Evolutionary conservation across 2,888 invertebrate species (phyloP), one percentile per base, ranked within the genome.

Genomic region (Mesorhabditis sp.): DNA sequence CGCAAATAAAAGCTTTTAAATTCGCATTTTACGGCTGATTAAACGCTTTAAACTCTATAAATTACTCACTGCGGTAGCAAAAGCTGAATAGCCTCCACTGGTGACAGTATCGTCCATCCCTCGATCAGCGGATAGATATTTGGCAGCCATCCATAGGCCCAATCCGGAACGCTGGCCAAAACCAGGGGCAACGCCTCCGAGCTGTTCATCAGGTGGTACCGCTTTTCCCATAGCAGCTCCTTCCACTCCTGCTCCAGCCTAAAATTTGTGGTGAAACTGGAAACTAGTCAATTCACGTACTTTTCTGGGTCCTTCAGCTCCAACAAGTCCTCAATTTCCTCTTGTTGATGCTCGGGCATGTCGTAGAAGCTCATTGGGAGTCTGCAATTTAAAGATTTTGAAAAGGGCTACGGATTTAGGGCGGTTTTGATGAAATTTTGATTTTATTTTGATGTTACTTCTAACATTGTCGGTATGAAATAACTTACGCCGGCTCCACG

Each of bases 81-180:
- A 69, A 98, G 88, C 86, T 96, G 93, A 83, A 98, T 89, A 0
- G 96, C 93, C 87, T 94, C 92, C 71, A 94, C 89, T 0, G 95
- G 93, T 69, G 91, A 90, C 45, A 96, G 89, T 4, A 91, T 91
- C 0, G 72, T 70, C 84, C 97, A 98, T n/a, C 91, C 90, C 62
- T 91, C 89, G n/a, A 98, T 86, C 86, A 97, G 89, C 0, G 92
- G 90, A 83, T 96, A 92, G 72, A 96, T 74, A 28, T 67, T 65
- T 13, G 61, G 58, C 43, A 78, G 65, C 61, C 72, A 75, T 10
- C 63, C 69, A 66, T 68, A 76, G 65, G 76, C 74, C 75, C 77
- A 79, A 41, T 77, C 77, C 15, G 71, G 67, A 45, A 77, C 64
- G 1, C 74, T 76, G n/a, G 77, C 73, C 4, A 79, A 63, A 15